Evolutionary conservation across 2,888 invertebrate species (phyloP).

Genomic region (Drosophila subquinaria): DNA sequence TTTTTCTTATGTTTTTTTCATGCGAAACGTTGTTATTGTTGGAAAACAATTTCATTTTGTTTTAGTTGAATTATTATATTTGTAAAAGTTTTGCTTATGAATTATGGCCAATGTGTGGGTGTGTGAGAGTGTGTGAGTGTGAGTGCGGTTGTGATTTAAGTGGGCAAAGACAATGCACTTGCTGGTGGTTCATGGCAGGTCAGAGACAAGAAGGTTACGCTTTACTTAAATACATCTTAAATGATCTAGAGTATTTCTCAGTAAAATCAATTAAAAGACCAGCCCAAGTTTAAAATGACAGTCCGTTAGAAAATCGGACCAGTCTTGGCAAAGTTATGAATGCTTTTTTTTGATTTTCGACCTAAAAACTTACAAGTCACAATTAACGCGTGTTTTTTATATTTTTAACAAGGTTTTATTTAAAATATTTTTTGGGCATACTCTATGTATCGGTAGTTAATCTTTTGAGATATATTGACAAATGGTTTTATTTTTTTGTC

Average conservation of each 20-base stretch:
- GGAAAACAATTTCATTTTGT: conserved; percentile 58
- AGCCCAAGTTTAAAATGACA: no score
- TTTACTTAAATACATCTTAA: background rate
- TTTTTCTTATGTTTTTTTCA: background rate
- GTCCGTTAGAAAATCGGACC: no score
- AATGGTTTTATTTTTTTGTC: no score
- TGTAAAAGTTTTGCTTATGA: conserved; percentile 77
- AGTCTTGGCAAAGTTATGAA: no score
- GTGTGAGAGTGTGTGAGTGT: conserved; percentile 3
- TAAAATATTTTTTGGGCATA: no score
- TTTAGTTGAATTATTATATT: conserved; percentile 79
- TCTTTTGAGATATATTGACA: no score
- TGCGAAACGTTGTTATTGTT: conserved; percentile 19
- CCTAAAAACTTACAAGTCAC: no score
- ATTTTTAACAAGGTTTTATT: no score
- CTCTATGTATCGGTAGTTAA: no score
- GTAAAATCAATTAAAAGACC: no score
- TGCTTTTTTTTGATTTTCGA: no score
- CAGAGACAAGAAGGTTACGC: conserved; percentile 14
- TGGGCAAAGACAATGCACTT: conserved; percentile 47
- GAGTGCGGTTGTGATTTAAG: conserved; percentile 1
- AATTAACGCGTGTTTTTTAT: no score
- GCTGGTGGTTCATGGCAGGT: conserved; percentile 43
- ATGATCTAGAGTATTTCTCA: background rate
- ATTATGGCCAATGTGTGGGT: conserved; percentile 57